A percentile compares a stretch with the other conserved stretches of the same genome.
Conservation (phyloP, 1,140 invertebrate genomes). For the Eumeta japonica region DNA sequence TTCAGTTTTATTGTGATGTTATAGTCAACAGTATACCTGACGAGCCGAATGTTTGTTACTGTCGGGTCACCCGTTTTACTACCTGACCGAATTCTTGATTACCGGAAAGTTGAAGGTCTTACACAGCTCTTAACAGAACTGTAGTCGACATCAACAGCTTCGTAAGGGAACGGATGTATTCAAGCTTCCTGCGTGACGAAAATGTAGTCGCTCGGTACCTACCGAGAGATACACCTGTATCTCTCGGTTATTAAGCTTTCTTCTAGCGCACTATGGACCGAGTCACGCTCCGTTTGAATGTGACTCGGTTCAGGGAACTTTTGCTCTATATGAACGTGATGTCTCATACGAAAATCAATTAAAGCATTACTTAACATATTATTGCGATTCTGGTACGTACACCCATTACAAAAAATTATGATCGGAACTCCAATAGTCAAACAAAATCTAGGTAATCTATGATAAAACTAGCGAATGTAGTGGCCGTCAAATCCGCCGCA, state of each 20-base stretch:
- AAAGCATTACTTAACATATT: too few relatives aligned
- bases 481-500: slow-evolving; percentile 31
- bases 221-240: too few relatives aligned
- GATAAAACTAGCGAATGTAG: slow-evolving; percentile 30
- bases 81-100: slow-evolving; percentile 13
- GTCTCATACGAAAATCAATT: too few relatives aligned
- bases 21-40: background rate
- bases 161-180: slow-evolving; percentile 6
- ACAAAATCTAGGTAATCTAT: slow-evolving; percentile 22
- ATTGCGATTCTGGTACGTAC: slow-evolving; percentile 34
- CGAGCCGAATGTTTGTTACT: slow-evolving; percentile 8
- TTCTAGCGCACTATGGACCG: slow-evolving; percentile 23
- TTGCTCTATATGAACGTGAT: slow-evolving; percentile 28
- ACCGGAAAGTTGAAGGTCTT: slow-evolving; percentile 7
- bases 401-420: slow-evolving; percentile 28
- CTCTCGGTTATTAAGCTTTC: slow-evolving; percentile 8
- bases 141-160: slow-evolving; percentile 6
- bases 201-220: slow-evolving; percentile 10
- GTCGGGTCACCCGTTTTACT: slow-evolving; percentile 10
- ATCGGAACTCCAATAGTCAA: slow-evolving; percentile 13
- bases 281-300: slow-evolving; percentile 47
- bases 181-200: slow-evolving; percentile 5
- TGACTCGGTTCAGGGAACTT: slow-evolving; percentile 43
- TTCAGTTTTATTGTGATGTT: background rate
- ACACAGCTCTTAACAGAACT: slow-evolving; percentile 11